Evolutionary conservation across 2,888 invertebrate species (phyloP).

Genomic region (Malthinus seriepunctatus): DNA sequence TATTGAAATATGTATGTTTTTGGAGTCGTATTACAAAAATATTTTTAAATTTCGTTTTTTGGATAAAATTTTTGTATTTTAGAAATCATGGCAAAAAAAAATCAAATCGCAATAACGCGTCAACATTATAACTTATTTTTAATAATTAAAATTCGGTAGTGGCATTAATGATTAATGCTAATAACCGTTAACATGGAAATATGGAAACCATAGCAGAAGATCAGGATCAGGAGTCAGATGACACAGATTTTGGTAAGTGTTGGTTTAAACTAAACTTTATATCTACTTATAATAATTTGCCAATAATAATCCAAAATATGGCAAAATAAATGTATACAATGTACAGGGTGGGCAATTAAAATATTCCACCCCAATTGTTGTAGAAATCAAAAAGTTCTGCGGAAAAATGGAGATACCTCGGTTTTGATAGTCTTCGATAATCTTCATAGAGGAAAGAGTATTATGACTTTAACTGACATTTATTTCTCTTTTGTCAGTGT

Average conservation of each 20-base stretch:
- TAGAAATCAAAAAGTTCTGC: too few species aligned
- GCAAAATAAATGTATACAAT: too few species aligned
- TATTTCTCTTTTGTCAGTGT: too few species aligned
- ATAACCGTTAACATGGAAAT: constrained; percentile 39
- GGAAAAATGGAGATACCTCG: too few species aligned
- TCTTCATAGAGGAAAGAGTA: too few species aligned
- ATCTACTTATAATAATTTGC: not conserved
- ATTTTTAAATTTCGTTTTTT: constrained; percentile 33
- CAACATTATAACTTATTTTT: constrained; percentile 4
- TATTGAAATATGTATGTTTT: not conserved
- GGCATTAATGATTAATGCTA: constrained; percentile 33
- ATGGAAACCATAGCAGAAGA: constrained; percentile 74
- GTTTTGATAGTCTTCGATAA: too few species aligned
- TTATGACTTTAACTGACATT: too few species aligned
- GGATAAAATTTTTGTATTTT: constrained; percentile 60
- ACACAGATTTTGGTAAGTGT: constrained; percentile 64
- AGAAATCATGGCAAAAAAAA: not conserved
- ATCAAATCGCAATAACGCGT: constrained; percentile 4
- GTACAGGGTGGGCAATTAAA: too few species aligned
- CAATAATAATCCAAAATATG: too few species aligned
- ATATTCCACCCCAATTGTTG: too few species aligned
- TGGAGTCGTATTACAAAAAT: not conserved
- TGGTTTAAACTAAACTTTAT: not conserved
- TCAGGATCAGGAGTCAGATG: constrained; percentile 67
- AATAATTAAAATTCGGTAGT: constrained; percentile 41